Evolutionary conservation across 2,797 vertebrate genomes (phyloP).

Genomic region (Ciconia nigra): DNA sequence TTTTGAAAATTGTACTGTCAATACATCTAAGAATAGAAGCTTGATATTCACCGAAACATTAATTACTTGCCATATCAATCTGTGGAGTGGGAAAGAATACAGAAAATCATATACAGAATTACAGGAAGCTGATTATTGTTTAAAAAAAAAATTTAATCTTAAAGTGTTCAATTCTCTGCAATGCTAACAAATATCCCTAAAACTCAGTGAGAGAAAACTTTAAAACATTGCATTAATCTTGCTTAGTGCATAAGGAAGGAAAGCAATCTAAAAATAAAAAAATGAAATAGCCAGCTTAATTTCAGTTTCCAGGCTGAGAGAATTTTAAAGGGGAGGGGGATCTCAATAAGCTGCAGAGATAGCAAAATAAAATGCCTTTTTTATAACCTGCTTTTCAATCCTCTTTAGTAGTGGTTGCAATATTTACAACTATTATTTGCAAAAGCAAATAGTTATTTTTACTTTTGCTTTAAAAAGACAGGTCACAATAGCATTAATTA

Average conservation of each 20-base stretch:
- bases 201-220: neutral
- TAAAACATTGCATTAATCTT: neutral
- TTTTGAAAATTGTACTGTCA: neutral
- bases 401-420: neutral
- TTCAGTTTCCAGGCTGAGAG: neutral
- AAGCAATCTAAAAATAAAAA: neutral
- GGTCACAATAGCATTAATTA: neutral
- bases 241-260: neutral
- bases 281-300: neutral
- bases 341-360: neutral
- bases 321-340: neutral
- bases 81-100: neutral
- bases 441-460: neutral
- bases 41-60: conserved; percentile 11
- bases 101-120: neutral
- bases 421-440: neutral
- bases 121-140: neutral
- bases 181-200: neutral
- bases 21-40: conserved; percentile 16
- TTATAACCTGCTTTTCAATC: neutral
- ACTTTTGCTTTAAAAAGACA: neutral
- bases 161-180: neutral
- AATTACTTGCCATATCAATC: neutral
- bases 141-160: neutral
- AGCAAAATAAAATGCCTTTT: neutral